Conservation (phyloP, 2,888 invertebrate genomes). For the Gisinianus flammeolus region DNA sequence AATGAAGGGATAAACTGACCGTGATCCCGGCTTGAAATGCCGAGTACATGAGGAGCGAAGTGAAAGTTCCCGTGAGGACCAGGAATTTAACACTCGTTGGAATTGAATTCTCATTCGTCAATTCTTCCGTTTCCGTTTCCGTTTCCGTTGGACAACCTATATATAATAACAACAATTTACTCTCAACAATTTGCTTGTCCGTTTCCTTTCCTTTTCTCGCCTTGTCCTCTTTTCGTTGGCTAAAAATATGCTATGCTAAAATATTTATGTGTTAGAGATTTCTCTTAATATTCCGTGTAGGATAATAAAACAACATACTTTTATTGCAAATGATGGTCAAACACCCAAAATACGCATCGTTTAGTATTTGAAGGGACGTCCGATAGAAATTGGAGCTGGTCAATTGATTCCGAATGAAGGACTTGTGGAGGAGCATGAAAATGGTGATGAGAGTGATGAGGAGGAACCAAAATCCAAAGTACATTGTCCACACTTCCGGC, state of each 20-base stretch:
- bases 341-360: neutral
- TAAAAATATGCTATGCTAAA: too few relatives aligned
- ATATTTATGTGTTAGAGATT: too few relatives aligned
- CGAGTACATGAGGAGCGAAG: neutral
- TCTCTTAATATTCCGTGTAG: too few relatives aligned
- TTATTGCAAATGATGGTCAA: neutral
- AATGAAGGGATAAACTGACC: slow-evolving; percentile 3
- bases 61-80: neutral
- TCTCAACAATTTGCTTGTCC: too few relatives aligned
- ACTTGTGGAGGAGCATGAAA: too few relatives aligned
- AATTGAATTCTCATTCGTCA: neutral
- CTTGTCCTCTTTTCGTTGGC: too few relatives aligned
- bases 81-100: neutral
- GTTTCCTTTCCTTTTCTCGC: too few relatives aligned
- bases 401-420: too few relatives aligned
- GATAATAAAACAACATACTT: too few relatives aligned
- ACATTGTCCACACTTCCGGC: neutral
- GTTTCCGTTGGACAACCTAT: too few relatives aligned
- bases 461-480: neutral
- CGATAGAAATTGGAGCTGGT: neutral
- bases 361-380: neutral
- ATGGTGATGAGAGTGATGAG: neutral
- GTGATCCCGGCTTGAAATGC: neutral
- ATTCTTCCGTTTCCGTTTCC: too few relatives aligned
- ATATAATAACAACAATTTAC: too few relatives aligned